Conservation (phyloP, 2,113 vertebrate genomes). For the Malaclemys terrapin region DNA sequence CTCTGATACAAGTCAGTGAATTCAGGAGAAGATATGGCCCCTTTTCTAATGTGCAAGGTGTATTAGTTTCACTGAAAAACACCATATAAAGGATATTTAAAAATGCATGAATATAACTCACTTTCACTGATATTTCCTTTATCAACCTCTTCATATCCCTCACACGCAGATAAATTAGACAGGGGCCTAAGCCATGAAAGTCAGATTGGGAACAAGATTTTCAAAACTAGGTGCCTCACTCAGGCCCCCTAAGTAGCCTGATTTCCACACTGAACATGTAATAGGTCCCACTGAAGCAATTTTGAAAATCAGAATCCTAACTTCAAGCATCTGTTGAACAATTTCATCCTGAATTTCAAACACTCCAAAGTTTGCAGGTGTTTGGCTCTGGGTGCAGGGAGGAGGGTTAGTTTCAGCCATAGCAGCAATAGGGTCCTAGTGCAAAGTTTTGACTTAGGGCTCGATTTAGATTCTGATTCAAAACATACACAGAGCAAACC, state of each 20-base stretch:
- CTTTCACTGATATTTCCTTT: neutral
- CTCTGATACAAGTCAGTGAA: neutral
- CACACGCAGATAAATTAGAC: neutral
- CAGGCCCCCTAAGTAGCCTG: neutral
- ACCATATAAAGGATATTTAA: neutral
- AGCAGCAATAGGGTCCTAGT: neutral
- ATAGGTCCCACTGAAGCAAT: neutral
- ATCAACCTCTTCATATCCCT: neutral
- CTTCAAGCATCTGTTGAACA: neutral
- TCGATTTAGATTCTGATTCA: neutral
- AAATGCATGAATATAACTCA: neutral
- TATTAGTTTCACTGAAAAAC: neutral
- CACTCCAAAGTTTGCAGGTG: neutral
- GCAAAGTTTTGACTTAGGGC: neutral
- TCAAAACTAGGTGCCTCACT: neutral
- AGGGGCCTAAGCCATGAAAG: neutral
- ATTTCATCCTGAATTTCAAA: neutral
- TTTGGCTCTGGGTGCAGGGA: neutral
- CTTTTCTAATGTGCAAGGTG: neutral
- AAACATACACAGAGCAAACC: neutral
- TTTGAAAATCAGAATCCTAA: fast-evolving
- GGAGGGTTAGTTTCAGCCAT: neutral
- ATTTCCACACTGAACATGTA: neutral
- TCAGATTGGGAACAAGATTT: neutral
- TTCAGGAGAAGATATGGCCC: neutral